phyloP scores from a whole-genome alignment of 2,797 vertebrate species.

The Scyliorhinus canicula region DNA sequence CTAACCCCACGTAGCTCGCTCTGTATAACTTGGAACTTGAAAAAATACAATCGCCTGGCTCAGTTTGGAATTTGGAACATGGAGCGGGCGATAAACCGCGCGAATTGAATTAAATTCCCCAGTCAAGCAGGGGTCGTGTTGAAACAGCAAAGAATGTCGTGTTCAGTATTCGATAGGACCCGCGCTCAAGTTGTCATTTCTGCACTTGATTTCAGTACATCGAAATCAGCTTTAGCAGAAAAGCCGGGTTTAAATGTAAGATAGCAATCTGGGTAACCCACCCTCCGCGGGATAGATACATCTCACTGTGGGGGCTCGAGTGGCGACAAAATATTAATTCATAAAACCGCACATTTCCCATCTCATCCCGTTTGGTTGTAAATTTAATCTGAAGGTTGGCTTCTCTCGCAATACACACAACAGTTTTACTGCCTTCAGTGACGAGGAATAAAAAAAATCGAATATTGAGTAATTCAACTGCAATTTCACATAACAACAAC shows the following conservation, averaged over 20 bases:
- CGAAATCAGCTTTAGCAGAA: neutral
- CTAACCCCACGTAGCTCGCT: neutral
- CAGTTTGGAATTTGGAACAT: neutral
- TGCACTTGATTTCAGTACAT: neutral
- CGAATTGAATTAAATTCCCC: neutral
- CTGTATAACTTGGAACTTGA: neutral
- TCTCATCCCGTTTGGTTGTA: neutral
- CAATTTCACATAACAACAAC: conserved; percentile 28
- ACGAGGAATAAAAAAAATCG: conserved; percentile 16
- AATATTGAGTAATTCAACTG: conserved; percentile 30
- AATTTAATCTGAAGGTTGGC: neutral
- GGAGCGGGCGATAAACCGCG: neutral
- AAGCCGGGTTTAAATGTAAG: neutral
- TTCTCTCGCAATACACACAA: neutral
- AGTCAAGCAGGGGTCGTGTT: neutral
- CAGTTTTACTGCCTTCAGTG: neutral
- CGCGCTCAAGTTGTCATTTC: conserved; percentile 1
- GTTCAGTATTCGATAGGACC: neutral
- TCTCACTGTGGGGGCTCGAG: neutral
- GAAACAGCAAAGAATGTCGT: neutral
- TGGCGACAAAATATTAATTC: conserved; percentile 21
- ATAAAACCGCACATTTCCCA: conserved; percentile 24
- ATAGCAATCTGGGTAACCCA: neutral
- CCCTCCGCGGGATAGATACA: neutral
- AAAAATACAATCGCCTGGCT: neutral